These are phyloP conservation scores for Thera britannica DNA, from an alignment of 2,888 invertebrate genomes.

Conservation along the genomic window DNA sequence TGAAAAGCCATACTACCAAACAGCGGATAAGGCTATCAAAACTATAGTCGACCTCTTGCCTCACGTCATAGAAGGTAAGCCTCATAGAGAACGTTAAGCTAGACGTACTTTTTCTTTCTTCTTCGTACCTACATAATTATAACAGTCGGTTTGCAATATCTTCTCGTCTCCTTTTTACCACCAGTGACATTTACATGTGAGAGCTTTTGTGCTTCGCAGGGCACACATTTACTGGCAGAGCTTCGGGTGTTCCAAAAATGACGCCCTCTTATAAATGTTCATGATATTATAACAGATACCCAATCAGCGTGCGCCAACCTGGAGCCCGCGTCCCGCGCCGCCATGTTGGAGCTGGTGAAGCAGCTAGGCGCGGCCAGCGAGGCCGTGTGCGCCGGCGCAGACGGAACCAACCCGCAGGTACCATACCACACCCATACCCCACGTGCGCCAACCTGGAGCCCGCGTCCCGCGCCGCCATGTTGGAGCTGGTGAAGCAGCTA, in stretches of 20 bases:
- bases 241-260: too few species aligned
- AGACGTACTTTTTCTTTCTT: too few species aligned
- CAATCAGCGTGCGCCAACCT: constrained; percentile 41
- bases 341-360: constrained; percentile 42
- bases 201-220: too few species aligned
- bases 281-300: constrained; percentile 45
- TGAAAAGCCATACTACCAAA: constrained; percentile 50
- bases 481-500: too few species aligned
- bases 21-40: constrained; percentile 48
- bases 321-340: constrained; percentile 42
- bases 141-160: too few species aligned
- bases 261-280: too few species aligned
- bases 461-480: too few species aligned
- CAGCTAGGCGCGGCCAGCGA: constrained; percentile 47
- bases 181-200: too few species aligned
- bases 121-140: too few species aligned
- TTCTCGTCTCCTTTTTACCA: too few species aligned
- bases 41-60: constrained; percentile 55
- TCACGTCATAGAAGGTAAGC: constrained; percentile 49
- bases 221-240: too few species aligned
- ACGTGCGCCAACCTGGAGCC: too few species aligned
- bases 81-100: neutral
- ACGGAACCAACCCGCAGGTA: constrained; percentile 36
- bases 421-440: neutral
- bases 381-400: constrained; percentile 41